Evolutionary conservation across 2,797 vertebrate genomes (phyloP), one percentile per base, ranked within the genome.

Genomic region (Acropternis orthonyx): DNA sequence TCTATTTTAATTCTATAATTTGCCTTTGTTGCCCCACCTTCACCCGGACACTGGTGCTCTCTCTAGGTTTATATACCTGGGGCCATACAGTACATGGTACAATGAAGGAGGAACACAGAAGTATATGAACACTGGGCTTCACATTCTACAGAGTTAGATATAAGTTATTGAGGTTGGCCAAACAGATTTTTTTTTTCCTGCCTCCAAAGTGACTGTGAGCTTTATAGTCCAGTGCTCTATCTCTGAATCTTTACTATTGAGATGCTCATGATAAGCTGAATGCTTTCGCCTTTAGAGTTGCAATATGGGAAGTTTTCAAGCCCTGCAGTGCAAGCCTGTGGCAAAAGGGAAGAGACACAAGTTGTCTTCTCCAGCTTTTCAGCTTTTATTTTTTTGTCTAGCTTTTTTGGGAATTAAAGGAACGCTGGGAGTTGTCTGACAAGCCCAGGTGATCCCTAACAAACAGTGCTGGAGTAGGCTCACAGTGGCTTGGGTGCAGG

Each of bases 81-180:
- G 59, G 41, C 76, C 32, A 12, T 6, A 41, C 0, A 0, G 23
- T 20, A 39, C n/a, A 2, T 2, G 14, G 49, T 69, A 41, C 24
- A 7, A 22, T 6, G 69, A 68, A 30, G 0, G 1, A 73, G 69
- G 63, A 84, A 17, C 41, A 24, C 5, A 19, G 13, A 41, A 48
- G 5, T 69, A 23, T 18, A 8, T 24, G 52, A 66, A 55, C 30
- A 15, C 28, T 79, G 32, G 20, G 12, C 32, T 68, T 77, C 44
- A n/a, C 22, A 1, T 88, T 74, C 59, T 63, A 3, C 72, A 90
- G 61, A 30, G 71, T 76, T 84, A 55, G 6, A 46, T 69, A 48
- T 46, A 67, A 91, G 19, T 82, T 91, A 37, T 0, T 65, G 51
- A 93, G 34, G 19, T 65, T 8, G 1, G 34, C 77, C 41, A 43